These are phyloP conservation scores for Drymodes brunneopygia DNA, from an alignment of 2,113 vertebrate species.

Conservation along the genomic window DNA sequence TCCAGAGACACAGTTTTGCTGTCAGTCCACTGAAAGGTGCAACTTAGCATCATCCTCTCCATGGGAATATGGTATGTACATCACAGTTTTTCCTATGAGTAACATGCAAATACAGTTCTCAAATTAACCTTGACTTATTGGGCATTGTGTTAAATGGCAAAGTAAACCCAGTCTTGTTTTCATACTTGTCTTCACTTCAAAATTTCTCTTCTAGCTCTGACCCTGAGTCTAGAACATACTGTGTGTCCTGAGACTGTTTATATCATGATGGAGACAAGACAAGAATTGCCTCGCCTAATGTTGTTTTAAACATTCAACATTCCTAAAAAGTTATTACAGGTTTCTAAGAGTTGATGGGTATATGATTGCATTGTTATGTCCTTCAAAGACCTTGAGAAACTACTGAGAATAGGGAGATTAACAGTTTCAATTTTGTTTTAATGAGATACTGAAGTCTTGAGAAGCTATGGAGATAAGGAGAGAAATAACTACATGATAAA, in stretches of 20 bases:
- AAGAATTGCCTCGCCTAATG: neutral
- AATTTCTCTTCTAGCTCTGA: neutral
- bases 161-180: neutral
- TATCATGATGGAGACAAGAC: neutral
- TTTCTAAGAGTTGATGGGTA: neutral
- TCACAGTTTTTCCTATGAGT: neutral
- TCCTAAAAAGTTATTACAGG: neutral
- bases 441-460: constrained; percentile 38
- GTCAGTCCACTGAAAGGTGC: neutral
- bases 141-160: neutral
- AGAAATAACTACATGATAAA: constrained; percentile 38
- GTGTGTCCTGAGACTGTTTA: neutral
- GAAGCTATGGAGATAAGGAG: constrained; percentile 28
- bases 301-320: neutral
- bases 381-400: constrained; percentile 48
- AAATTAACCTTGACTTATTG: neutral
- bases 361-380: neutral
- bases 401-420: constrained; percentile 27
- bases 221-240: neutral
- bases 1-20: neutral
- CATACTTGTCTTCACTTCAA: neutral
- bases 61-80: neutral
- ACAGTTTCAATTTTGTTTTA: constrained; percentile 55
- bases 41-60: neutral
- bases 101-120: neutral